Percentiles rank a stretch among this genome's conserved stretches.
phyloP scores from a whole-genome alignment of 23 tunicate species.

The Trididemnum miniatum region DNA sequence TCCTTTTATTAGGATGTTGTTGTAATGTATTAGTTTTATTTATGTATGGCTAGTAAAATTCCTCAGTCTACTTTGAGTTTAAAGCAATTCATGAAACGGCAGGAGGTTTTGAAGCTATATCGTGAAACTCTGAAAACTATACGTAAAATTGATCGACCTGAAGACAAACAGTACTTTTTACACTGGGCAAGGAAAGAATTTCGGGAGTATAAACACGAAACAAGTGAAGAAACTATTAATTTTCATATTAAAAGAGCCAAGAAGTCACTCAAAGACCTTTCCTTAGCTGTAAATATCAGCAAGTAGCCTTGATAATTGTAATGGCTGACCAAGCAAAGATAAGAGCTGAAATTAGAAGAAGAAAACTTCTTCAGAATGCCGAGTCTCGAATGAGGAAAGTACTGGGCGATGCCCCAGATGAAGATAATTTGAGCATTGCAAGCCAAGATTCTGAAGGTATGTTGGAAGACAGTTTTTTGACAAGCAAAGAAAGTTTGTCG shows the following conservation, averaged over 20 bases:
- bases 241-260: constrained; percentile 56
- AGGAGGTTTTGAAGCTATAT: constrained; percentile 62
- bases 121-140: constrained; percentile 50
- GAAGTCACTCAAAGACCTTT: constrained; percentile 41
- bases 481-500: too few species aligned
- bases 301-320: constrained; percentile 1
- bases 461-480: too few species aligned
- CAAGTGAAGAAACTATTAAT: constrained; percentile 46
- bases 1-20: too few species aligned
- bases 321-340: constrained; percentile 30
- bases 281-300: constrained; percentile 32
- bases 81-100: constrained; percentile 62
- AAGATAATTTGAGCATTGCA: too few species aligned
- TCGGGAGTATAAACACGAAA: constrained; percentile 50
- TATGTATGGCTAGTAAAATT: constrained; percentile 51
- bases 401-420: constrained; percentile 31
- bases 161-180: constrained; percentile 42
- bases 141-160: constrained; percentile 27
- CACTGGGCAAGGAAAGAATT: constrained; percentile 76
- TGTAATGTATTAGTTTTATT: too few species aligned
- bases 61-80: constrained; percentile 40
- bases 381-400: constrained; percentile 38
- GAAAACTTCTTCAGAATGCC: constrained; percentile 37
- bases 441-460: too few species aligned
- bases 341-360: constrained; percentile 44